phyloP scores from a whole-genome alignment of 1,140 invertebrate species.

The Pemphigus obesinymphae region DNA sequence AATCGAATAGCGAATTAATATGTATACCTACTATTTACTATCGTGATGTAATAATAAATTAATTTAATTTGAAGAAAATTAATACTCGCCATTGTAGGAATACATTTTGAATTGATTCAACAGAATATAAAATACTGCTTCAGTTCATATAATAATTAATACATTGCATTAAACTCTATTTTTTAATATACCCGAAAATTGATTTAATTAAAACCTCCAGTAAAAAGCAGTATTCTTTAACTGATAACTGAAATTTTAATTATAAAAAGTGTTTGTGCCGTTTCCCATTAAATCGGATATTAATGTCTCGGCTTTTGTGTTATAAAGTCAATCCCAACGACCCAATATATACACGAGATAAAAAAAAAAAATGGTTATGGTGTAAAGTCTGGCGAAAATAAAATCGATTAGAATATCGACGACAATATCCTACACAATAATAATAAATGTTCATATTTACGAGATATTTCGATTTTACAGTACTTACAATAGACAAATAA shows the following conservation, averaged over 20 bases:
- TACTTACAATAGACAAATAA: too few relatives aligned
- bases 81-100: too few relatives aligned
- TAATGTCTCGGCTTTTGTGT: neutral
- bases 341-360: neutral
- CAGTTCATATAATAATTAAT: neutral
- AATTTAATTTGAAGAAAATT: too few relatives aligned
- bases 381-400: neutral
- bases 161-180: neutral
- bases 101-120: too few relatives aligned
- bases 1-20: neutral
- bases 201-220: neutral
- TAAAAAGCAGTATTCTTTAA: neutral
- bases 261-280: neutral
- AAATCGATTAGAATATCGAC: neutral
- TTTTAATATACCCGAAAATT: neutral
- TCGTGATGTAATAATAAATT: too few relatives aligned
- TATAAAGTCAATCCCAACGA: neutral
- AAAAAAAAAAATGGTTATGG: neutral
- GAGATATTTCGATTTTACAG: neutral
- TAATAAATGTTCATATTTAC: neutral
- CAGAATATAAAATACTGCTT: too few relatives aligned
- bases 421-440: neutral
- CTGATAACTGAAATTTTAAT: neutral
- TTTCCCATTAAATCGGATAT: neutral
- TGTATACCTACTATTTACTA: too few relatives aligned